Base-by-base conservation (phyloP, 1,140 invertebrate species). In the Pteromalus puparum region DNA sequence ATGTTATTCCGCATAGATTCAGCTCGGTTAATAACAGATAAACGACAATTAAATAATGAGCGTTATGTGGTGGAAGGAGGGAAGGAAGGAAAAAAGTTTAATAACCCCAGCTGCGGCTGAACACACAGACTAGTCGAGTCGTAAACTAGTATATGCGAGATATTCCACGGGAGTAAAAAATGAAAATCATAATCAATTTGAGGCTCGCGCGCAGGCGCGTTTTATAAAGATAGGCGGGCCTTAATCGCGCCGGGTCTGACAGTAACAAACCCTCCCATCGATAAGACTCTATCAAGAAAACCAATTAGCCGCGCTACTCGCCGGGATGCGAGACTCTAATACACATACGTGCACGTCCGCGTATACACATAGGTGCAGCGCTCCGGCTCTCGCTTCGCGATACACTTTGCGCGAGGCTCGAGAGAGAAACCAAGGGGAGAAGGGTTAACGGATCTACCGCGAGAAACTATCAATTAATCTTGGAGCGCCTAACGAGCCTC, bases 381-480 rank as follows among this genome's bases (percentile, higher is more conserved):
- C 18, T 61, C 21, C 18, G 13, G 48, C 18, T 13, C 48, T 5
- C 48, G 18, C 42, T 46, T 48, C 15, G 53, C 53, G 53, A 61
- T 61, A 21, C 18, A 21, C 18, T 61, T 61, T n/a, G 21, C 53
- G 53, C 48, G 48, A n/a, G n/a, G n/a, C n/a, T n/a, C 18, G 6
- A 1, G 68, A 70, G 26, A 70, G 28, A 12, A 73, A 9, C 2
- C 6, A 21, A 18, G 53, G 48, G 30, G 70, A 73, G 21, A 21
- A 73, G 30, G 30, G 5, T 21, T 73, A 42, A 34, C 70, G 70
- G 70, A 73, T 73, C 28, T 42, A 28, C 18, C 72, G 72, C 72
- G 72, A 28, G 72, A 42, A 73, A 73, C 24, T 73, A 73, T 73
- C 72, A 73, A 73, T 73, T 73, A 73, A 42, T 73, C 72, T 73